Conservation (phyloP, 2,888 invertebrate genomes). For the Erebia aethiops region DNA sequence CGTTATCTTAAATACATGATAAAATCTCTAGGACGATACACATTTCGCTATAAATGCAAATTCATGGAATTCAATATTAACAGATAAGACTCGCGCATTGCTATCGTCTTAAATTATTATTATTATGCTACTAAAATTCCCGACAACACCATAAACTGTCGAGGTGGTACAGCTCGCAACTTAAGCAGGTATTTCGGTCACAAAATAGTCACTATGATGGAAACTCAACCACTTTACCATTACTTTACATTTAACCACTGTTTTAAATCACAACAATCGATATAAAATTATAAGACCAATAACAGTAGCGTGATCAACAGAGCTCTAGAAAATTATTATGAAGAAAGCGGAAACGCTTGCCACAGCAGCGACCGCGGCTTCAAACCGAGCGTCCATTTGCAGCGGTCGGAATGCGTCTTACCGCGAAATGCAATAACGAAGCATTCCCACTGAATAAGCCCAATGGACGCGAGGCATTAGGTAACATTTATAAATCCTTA, state of each 20-base stretch:
- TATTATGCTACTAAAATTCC: constrained; percentile 70
- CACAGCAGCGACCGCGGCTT: constrained; percentile 8
- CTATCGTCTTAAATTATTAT: constrained; percentile 69
- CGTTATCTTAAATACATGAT: constrained; percentile 77
- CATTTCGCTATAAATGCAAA: constrained; percentile 83
- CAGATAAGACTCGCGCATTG: constrained; percentile 56
- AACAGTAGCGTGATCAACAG: constrained; percentile 43
- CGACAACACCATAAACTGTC: constrained; percentile 47
- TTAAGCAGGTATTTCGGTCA: constrained; percentile 19
- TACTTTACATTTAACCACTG: constrained; percentile 33
- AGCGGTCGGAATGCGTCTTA: constrained; percentile 17
- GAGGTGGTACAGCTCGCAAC: constrained; percentile 35
- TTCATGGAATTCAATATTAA: constrained; percentile 82
- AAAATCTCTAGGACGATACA: constrained; percentile 81
- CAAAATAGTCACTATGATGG: constrained; percentile 31
- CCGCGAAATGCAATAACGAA: not conserved
- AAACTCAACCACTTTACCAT: no score
- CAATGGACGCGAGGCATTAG: constrained; percentile 55
- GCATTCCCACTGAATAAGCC: not conserved
- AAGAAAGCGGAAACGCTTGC: constrained; percentile 40
- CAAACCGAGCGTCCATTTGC: constrained; percentile 7
- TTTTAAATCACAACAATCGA: constrained; percentile 45
- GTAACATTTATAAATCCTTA: constrained; percentile 74
- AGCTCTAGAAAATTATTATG: constrained; percentile 41
- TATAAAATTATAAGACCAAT: constrained; percentile 49